Evolutionary conservation across 2,113 vertebrate species (phyloP), one percentile per base, ranked within the genome.

Genomic region (Gymnarchus niloticus): DNA sequence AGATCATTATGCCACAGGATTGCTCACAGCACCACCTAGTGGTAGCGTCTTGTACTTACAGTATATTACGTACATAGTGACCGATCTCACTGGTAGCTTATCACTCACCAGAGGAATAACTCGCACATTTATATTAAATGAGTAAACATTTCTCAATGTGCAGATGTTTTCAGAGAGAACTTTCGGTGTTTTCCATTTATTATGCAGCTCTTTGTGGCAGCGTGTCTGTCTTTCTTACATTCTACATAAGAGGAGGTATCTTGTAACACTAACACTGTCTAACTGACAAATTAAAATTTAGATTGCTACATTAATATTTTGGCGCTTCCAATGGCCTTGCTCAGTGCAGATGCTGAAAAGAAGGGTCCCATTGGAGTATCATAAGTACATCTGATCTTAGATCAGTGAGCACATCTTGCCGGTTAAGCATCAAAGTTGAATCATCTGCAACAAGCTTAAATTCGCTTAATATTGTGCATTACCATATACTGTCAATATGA

Each of bases 21-120:
- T 87, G 33, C 9, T 57, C 89, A 86, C 91, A 86, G 91, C 91
- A 86, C 88, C 91, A 92, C 91, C 92, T 87, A 85, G 87, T 91
- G 92, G 87, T 51, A 19, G 2, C 41, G 61, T 76, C 73, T 59
- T 0, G 65, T 65, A 57, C n/a, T 84, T n/a, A 23, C 49, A 56
- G 65, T 12, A 21, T 76, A 49, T 51, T 23, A 73, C 51, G 28
- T 59, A 25, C 23, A 19, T 25, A 84, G 77, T 21, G 25, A 12
- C 21, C 0, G 8, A 48, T 23, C 25, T 9, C 65, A 73, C 19
- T 73, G 14, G n/a, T 7, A 37, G 57, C 41, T 65, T n/a, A 3
- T 51, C 3, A 37, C 28, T 48, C 2, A 17, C 28, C 6, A 84
- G 2, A 48, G 23, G 10, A 44, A 61, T 49, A 48, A 83, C 19